phyloP scores from a whole-genome alignment of 2,113 vertebrate genomes.

The Zosterops lateralis region DNA sequence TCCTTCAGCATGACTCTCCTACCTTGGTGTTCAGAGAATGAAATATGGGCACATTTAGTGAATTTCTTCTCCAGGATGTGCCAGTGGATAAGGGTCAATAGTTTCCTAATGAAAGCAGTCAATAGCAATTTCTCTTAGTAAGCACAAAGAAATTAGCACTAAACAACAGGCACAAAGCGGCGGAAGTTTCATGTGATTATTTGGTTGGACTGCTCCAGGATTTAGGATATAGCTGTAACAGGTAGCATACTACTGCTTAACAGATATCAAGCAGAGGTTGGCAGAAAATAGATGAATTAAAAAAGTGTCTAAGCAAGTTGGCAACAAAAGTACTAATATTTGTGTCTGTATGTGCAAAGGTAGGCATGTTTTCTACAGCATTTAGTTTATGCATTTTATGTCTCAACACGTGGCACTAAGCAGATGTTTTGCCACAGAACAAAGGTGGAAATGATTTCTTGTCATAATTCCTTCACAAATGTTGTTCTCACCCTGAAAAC shows the following conservation, averaged over 20 bases:
- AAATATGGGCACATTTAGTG: conserved; percentile 82
- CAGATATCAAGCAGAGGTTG: conserved; percentile 10
- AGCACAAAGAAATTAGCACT: conserved; percentile 77
- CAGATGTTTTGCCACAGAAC: conserved; percentile 7
- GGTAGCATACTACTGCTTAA: not conserved
- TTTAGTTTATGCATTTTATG: conserved; percentile 27
- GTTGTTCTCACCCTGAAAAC: not conserved
- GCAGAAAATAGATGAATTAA: not conserved
- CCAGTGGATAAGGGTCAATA: conserved; percentile 80
- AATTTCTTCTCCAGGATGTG: conserved; percentile 75
- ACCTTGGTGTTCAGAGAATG: conserved; percentile 79
- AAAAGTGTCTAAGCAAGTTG: not conserved
- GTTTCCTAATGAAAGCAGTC: conserved; percentile 83
- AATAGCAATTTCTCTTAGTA: conserved; percentile 84
- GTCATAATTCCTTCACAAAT: not conserved
- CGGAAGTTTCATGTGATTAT: conserved; percentile 44
- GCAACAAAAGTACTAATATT: conserved; percentile 22
- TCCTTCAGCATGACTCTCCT: conserved; percentile 67
- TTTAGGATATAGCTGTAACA: conserved; percentile 47
- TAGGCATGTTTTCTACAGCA: not conserved
- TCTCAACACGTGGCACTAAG: conserved; percentile 2
- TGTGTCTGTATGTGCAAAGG: not conserved
- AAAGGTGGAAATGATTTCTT: conserved; percentile 2
- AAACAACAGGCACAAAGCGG: conserved; percentile 56
- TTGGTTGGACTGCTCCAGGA: conserved; percentile 22